Conservation (phyloP, 53 echinoderm and acorn worm species). For the Mesocentrotus franciscanus region DNA sequence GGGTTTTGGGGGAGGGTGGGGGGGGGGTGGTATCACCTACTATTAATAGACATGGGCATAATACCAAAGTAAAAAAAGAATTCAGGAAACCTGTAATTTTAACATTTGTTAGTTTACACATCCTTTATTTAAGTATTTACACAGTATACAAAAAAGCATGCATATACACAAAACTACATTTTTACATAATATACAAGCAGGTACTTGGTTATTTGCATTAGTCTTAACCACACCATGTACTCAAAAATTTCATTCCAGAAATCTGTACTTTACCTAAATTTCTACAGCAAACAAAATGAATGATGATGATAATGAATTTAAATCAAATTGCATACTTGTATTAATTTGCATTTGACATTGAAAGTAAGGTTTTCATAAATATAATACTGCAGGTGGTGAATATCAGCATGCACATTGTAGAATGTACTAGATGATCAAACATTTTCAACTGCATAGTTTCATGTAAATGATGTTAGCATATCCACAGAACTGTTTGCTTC, state of each 20-base stretch:
- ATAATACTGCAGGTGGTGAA: background rate
- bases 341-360: background rate
- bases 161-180: background rate
- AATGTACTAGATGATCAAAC: background rate
- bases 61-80: no score
- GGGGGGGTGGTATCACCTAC: no score
- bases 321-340: background rate
- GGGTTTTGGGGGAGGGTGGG: no score
- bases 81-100: background rate
- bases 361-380: background rate
- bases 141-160: background rate
- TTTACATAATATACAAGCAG: background rate
- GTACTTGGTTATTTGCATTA: background rate
- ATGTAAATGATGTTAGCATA: background rate
- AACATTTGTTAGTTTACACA: background rate
- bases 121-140: constrained; percentile 1
- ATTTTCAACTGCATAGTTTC: background rate
- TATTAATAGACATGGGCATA: no score
- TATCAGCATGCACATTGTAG: background rate
- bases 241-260: background rate
- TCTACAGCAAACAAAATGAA: background rate
- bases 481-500: background rate
- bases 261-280: background rate
- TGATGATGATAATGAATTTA: background rate
- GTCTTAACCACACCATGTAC: background rate